A percentile compares a stretch with the other conserved stretches of the same genome.
These are phyloP conservation scores for Trissolcus japonicus DNA, from an alignment of 2,888 invertebrate species.

Conservation along the genomic window DNA sequence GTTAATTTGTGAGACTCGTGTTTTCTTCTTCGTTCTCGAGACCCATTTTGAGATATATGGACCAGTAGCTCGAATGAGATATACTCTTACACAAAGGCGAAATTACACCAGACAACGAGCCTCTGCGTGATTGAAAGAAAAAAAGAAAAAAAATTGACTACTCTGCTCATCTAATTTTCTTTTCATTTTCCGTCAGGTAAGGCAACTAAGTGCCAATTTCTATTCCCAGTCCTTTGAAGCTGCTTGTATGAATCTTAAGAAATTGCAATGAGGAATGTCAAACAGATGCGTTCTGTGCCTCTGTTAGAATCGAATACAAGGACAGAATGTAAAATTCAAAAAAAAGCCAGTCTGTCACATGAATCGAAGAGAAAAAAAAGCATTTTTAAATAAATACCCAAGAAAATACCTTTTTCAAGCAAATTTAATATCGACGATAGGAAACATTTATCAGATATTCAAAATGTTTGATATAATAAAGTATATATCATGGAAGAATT, in stretches of 20 bases:
- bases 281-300: constrained; percentile 37
- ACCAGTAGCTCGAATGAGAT: constrained; percentile 62
- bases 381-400: too few species aligned
- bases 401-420: background rate
- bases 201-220: constrained; percentile 44
- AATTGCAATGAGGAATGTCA: constrained; percentile 50
- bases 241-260: constrained; percentile 34
- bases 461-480: too few species aligned
- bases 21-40: constrained; percentile 56
- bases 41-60: constrained; percentile 69
- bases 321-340: constrained; percentile 37
- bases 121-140: constrained; percentile 70
- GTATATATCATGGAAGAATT: too few species aligned
- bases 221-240: constrained; percentile 49
- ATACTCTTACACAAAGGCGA: constrained; percentile 66
- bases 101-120: constrained; percentile 66
- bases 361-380: constrained; percentile 9
- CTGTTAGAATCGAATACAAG: constrained; percentile 32
- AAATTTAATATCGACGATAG: background rate
- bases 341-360: constrained; percentile 31
- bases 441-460: too few species aligned
- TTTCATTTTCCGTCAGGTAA: constrained; percentile 32
- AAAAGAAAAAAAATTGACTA: constrained; percentile 63
- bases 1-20: constrained; percentile 71
- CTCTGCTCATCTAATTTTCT: constrained; percentile 49